These are phyloP conservation scores for Datnioides undecimradiatus DNA, from an alignment of 2,113 vertebrate genomes.

Conservation along the genomic window DNA sequence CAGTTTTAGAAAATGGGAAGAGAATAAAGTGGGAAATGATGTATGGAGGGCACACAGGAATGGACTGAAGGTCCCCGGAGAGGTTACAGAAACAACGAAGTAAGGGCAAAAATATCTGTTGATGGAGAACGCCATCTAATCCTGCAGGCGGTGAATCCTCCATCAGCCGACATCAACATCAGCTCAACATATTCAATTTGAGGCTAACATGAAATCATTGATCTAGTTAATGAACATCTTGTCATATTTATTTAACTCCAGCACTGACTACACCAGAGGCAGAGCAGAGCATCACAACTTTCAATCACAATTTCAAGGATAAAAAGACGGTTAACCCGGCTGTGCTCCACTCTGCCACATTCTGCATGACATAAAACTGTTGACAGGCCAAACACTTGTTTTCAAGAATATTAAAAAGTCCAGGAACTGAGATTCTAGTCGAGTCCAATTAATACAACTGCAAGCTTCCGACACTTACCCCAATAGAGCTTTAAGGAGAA, in stretches of 20 bases:
- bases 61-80: conserved; percentile 2
- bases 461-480: too few species aligned
- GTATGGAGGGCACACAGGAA: neutral
- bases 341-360: neutral
- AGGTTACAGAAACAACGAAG: conserved; percentile 19
- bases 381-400: too few species aligned
- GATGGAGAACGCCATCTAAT: conserved; percentile 19
- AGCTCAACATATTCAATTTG: conserved; percentile 12
- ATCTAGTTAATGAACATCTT: conserved; percentile 53
- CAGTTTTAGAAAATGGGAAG: conserved; percentile 35
- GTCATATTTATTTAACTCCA: conserved; percentile 33
- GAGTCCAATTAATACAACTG: too few species aligned
- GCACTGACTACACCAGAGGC: neutral
- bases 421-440: too few species aligned
- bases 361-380: neutral
- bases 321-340: neutral
- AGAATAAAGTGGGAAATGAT: conserved; percentile 62
- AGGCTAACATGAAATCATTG: conserved; percentile 30
- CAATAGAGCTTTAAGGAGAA: too few species aligned
- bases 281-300: neutral
- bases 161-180: conserved; percentile 25
- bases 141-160: conserved; percentile 16
- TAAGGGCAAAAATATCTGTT: neutral
- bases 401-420: too few species aligned
- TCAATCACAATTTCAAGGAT: neutral